Evolutionary conservation across 2,113 vertebrate genomes (phyloP), one percentile per base, ranked within the genome.

Genomic region (Sinocyclocheilus grahami): DNA sequence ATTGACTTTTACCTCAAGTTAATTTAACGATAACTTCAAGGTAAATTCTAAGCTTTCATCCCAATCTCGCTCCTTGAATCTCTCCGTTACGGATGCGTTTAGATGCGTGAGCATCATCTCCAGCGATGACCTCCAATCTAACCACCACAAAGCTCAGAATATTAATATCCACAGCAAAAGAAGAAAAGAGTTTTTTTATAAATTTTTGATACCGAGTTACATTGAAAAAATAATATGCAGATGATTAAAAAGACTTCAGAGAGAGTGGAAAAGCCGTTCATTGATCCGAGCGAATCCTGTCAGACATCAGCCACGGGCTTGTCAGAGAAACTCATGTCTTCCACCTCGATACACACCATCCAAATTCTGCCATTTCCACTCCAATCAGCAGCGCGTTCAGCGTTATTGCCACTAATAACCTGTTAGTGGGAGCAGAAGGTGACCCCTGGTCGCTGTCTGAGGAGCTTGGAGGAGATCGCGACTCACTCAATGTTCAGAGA

Each of bases 231-330:
- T 95, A 93, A 94, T 94, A 92, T 95, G 94, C 89, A 82, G 92
- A 94, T 95, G 93, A 95, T 95, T 95, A 94, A 94, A 95, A 92
- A 94, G 92, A 95, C 94, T 95, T 94, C 94, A 93, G 94, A 94
- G 93, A 94, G 93, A 94, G 91, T 89, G 91, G 90, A 93, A 92
- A 92, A 92, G 90, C 89, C 90, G 87, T 86, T 89, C 94, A 95
- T 94, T 95, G 94, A 95, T 95, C 93, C 94, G 89, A 89, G 93
- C 91, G 90, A 93, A 91, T 92, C 89, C 90, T 89, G 92, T 93
- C 90, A 93, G 93, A 93, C 93, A 91, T 92, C 90, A 91, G 89
- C 89, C 88, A 92, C 90, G 69, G 89, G 91, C 92, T 87, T 93
- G 93, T 94, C 93, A 93, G 89, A 85, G 80, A 93, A 85, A 92